phyloP scores from a whole-genome alignment of 2,797 vertebrate species.

The Xerus rutilus region DNA sequence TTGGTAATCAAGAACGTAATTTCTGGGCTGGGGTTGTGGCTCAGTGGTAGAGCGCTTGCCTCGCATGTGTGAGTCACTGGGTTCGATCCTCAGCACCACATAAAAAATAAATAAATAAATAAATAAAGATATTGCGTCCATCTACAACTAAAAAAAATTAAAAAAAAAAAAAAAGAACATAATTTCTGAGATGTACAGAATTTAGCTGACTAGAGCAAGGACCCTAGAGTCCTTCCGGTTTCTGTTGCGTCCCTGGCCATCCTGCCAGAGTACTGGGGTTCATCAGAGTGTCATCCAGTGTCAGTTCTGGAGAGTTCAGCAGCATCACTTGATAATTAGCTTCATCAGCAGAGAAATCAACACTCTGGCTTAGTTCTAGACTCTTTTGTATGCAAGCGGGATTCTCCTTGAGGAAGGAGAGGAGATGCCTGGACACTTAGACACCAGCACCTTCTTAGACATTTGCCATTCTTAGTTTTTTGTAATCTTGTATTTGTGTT shows the following conservation, averaged over 20 bases:
- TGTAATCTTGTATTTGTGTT: constrained; percentile 44
- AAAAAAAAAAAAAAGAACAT: too few relatives aligned
- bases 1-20: background rate
- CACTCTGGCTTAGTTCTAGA: too few relatives aligned
- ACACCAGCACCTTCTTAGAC: background rate
- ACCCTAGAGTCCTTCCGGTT: background rate
- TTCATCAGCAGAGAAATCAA: fast-evolving
- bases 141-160: too few relatives aligned
- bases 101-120: too few relatives aligned
- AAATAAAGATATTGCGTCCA: too few relatives aligned
- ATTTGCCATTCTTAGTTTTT: background rate
- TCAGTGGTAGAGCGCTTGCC: too few relatives aligned
- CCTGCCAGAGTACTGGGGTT: background rate
- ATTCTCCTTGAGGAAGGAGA: background rate
- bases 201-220: background rate
- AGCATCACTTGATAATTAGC: background rate
- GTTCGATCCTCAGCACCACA: too few relatives aligned
- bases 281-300: background rate
- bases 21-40: too few relatives aligned
- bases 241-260: background rate
- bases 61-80: too few relatives aligned
- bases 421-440: background rate
- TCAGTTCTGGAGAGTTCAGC: background rate
- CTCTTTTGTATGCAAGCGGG: background rate
- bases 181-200: background rate